Evolutionary conservation across 2,113 vertebrate species (phyloP).

Genomic region (Centropus unirufus): DNA sequence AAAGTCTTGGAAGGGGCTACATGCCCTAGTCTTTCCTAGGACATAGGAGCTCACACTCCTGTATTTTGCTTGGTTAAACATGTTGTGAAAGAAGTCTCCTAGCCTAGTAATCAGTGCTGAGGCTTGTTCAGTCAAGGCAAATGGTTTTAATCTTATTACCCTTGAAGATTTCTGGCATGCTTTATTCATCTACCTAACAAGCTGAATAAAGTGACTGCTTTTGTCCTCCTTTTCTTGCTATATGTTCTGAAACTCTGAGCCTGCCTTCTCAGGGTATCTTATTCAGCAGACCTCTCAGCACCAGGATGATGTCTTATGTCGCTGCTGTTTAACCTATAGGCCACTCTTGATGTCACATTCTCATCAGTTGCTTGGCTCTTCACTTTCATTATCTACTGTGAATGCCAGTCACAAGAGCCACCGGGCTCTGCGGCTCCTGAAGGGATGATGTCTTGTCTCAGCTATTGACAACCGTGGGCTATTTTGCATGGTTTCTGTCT

Average conservation of each 20-base stretch:
- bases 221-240: neutral
- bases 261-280: neutral
- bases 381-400: neutral
- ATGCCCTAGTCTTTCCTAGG: neutral
- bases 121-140: neutral
- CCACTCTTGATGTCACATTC: neutral
- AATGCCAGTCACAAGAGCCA: neutral
- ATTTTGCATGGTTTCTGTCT: neutral
- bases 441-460: neutral
- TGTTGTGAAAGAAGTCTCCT: neutral
- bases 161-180: neutral
- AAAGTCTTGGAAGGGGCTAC: neutral
- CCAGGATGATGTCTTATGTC: neutral
- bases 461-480: neutral
- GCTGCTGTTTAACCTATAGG: neutral
- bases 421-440: neutral
- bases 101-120: neutral
- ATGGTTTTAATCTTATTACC: neutral
- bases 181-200: neutral
- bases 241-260: neutral
- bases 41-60: neutral
- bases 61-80: neutral
- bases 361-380: neutral
- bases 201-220: fast-evolving
- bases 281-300: neutral